Evolutionary conservation across 2,797 vertebrate species (phyloP), one percentile per base, ranked within the genome.

Genomic region (Protonibea diacanthus): DNA sequence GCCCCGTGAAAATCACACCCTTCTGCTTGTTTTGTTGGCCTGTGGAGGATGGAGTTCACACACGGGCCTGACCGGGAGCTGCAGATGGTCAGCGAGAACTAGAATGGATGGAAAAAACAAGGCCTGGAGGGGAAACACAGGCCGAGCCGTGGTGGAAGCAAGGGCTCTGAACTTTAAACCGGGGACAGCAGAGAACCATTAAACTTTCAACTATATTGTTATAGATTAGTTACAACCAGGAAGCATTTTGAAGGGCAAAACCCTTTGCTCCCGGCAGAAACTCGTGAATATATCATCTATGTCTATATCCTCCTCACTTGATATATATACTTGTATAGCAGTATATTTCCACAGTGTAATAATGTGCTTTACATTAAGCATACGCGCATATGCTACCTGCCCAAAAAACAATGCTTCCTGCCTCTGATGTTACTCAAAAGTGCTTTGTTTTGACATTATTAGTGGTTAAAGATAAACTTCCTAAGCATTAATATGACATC

Each of bases 1-100:
- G 4, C 44, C 71, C 81, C 33, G 79, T 86, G 87, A 94, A 93
- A 91, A 76, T 94, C 88, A 89, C 94, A 91, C 93, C 88, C 87
- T 61, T 64, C 60, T 80, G 86, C 88, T 89, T 89, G 78, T 93
- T 94, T 90, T 92, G 84, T 87, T 78, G 76, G 76, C 87, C 74
- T 11, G 53, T 44, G 75, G 78, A 84, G 78, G 79, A 23, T 8
- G 21, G 75, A 65, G 89, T 92, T 94, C 91, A 91, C 89, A 78
- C 66, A 33, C 0, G 18, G 67, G 63, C 78, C 60, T 76, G 69
- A 86, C n/a, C 38, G 17, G 55, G 66, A 78, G 59, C 56, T 83
- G 33, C 89, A 93, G 89, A 92, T 89, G 92, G 88, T 84, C 84
- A 17, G 29, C 4, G n/a, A 69, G 66, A 81, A 52, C 62, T 57